Base-by-base conservation (phyloP, 1,140 invertebrate species). In the Cotesia glomerata region DNA sequence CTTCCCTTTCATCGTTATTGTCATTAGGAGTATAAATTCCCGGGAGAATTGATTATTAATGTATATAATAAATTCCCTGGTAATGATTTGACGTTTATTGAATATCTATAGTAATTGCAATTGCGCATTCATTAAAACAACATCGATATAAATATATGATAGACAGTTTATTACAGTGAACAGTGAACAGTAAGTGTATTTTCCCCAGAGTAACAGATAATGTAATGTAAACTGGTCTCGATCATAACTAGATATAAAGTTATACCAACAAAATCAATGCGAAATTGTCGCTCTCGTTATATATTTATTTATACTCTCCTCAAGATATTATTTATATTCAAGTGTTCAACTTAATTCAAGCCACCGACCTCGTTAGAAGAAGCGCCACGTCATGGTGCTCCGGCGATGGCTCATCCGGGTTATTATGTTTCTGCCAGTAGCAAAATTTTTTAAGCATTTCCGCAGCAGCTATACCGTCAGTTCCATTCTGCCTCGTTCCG, bases 381-480 rank as follows among this genome's bases (percentile, higher is more conserved):
- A 95, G 87, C 3, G 94, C 93, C 0, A 91, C 89, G 78, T 95
- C 94, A 76, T 95, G 91, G 76, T 91, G 91, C 71, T 89, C 81
- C 0, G 81, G 79, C 45, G 86, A 86, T 62, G 78, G 80, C 74
- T 90, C 88, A 14, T 86, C 76, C 0, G 87, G 81, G 80, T 91
- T 91, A 64, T 90, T 83, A 54, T 84, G 82, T 45, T 89, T 85
- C 75, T 95, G 92, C 90, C 91, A 94, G 3, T 88, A 80, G 77
- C 94, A 95, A 81, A 95, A 95, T 63, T 87, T 88, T 35, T 89
- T 88, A 8, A 95, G 84, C 88, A 93, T 93, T 11, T 91, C 90
- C 4, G 88, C 84, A 16, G 92, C 91, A 5, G 88, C 88, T 18
- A 88, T 88, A 5, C 89, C 89, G 32, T 84, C 76, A 5, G 70